These are phyloP conservation scores for Paracentrotus lividus DNA, from an alignment of 53 echinoderm and acorn worm species.

Conservation along the genomic window DNA sequence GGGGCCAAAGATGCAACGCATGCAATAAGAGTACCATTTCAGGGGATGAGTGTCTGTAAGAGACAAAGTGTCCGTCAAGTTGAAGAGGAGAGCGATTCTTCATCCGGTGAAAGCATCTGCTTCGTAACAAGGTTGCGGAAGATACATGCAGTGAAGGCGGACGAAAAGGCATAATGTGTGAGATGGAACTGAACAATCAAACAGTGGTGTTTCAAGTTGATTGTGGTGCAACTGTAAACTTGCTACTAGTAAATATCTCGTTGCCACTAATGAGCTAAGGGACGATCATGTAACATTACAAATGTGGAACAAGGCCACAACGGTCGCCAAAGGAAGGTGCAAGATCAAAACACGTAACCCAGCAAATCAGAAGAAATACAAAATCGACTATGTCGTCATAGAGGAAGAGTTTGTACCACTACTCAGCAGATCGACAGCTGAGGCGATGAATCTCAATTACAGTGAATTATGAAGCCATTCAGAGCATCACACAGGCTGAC, in stretches of 20 bases:
- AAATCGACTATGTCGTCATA: too few relatives aligned
- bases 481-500: too few relatives aligned
- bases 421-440: too few relatives aligned
- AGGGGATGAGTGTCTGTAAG: conserved; percentile 23
- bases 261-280: not conserved
- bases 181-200: conserved; percentile 69
- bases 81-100: conserved; percentile 30
- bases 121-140: conserved; percentile 30
- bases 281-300: conserved; percentile 15
- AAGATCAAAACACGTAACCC: too few relatives aligned
- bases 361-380: too few relatives aligned
- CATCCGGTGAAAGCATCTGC: conserved; percentile 64
- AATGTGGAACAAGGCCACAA: too few relatives aligned
- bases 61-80: conserved; percentile 38
- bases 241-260: conserved; percentile 67
- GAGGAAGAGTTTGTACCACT: too few relatives aligned
- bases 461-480: too few relatives aligned
- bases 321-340: too few relatives aligned
- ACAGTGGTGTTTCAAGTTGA: conserved; percentile 79
- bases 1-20: conserved; percentile 66
- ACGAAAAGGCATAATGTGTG: conserved; percentile 68
- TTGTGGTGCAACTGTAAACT: conserved; percentile 77
- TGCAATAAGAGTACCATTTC: conserved; percentile 74
- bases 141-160: conserved; percentile 16
- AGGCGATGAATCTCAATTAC: too few relatives aligned